Evolutionary conservation across 2,888 invertebrate species (phyloP).

Genomic region (Deroplatys truncata): DNA sequence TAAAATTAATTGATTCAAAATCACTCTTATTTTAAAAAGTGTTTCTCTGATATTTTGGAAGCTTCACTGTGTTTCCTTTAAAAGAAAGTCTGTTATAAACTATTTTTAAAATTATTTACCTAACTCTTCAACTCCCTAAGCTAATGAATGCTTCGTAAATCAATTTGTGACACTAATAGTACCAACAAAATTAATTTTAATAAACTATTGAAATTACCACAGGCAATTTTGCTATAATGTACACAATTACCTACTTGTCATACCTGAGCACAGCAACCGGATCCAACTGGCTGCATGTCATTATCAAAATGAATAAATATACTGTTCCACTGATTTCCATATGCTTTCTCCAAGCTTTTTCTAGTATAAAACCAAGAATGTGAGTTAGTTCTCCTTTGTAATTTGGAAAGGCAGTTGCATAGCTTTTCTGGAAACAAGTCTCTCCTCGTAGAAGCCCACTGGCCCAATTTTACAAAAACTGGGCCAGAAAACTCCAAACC

Average conservation of each 20-base stretch:
- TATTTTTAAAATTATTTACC: no score
- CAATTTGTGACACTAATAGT: no score
- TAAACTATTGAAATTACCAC: neutral
- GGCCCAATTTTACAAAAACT: slow-evolving; percentile 50
- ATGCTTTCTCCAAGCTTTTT: slow-evolving; percentile 38
- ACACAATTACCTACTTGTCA: neutral
- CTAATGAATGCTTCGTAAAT: no score
- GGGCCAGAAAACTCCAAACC: slow-evolving; percentile 46
- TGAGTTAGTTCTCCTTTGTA: slow-evolving; percentile 41
- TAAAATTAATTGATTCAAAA: no score
- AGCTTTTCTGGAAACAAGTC: slow-evolving; percentile 48
- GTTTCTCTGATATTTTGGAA: no score
- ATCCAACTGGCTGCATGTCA: slow-evolving; percentile 46
- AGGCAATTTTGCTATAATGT: no score
- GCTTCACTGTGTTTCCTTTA: no score
- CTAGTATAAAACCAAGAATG: slow-evolving; percentile 45
- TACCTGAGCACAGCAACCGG: slow-evolving; percentile 52
- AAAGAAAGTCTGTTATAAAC: no score
- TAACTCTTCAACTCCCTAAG: no score
- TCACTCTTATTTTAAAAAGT: no score
- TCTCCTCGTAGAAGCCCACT: slow-evolving; percentile 49
- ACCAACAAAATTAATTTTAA: no score
- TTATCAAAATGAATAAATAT: slow-evolving; percentile 42
- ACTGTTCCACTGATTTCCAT: slow-evolving; percentile 42
- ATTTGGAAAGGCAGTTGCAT: slow-evolving; percentile 42